Conservation (phyloP, 2,888 invertebrate genomes). For the Harpalus rubripes region DNA sequence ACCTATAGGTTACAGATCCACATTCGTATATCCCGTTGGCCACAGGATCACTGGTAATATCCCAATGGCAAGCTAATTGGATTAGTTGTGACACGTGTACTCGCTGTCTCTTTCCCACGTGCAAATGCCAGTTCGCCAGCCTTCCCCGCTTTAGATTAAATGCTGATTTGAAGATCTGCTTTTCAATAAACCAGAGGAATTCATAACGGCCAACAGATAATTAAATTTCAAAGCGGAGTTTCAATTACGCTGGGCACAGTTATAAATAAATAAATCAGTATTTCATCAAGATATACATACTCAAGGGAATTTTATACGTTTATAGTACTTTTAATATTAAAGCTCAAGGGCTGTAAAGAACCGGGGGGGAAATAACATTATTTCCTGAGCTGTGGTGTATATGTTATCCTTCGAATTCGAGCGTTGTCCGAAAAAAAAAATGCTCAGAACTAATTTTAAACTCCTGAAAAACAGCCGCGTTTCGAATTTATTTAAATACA, state of each 20-base stretch:
- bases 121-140: not conserved
- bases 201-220: not conserved
- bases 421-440: too few relatives aligned
- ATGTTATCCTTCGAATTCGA: too few relatives aligned
- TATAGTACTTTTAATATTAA: too few relatives aligned
- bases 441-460: too few relatives aligned
- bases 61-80: constrained; percentile 26
- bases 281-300: not conserved
- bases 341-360: too few relatives aligned
- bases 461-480: too few relatives aligned
- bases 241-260: not conserved
- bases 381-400: too few relatives aligned
- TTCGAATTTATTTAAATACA: too few relatives aligned
- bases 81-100: constrained; percentile 35
- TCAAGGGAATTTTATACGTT: too few relatives aligned
- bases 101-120: constrained; percentile 15
- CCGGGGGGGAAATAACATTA: too few relatives aligned
- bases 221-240: not conserved
- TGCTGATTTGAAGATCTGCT: constrained; percentile 5
- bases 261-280: not conserved
- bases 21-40: not conserved
- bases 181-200: constrained; percentile 1
- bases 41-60: constrained; percentile 24
- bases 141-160: not conserved
- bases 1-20: not conserved